Conservation (phyloP, 2,797 vertebrate genomes). For the Oreortyx pictus region DNA sequence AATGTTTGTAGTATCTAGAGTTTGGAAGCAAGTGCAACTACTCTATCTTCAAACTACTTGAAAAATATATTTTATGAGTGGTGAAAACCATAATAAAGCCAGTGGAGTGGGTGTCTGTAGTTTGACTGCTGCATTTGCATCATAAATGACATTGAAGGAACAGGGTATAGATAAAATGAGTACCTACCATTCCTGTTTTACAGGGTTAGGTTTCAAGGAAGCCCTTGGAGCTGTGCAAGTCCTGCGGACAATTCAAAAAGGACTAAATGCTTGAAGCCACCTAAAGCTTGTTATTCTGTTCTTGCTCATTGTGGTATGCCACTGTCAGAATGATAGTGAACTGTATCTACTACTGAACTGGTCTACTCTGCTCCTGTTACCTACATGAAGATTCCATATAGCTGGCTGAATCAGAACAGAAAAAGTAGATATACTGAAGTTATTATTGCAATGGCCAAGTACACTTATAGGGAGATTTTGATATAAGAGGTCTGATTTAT, state of each 20-base stretch:
- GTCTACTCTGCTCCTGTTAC: neutral
- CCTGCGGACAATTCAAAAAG: neutral
- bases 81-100: neutral
- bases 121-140: neutral
- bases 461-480: neutral
- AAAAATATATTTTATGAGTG: neutral
- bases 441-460: neutral
- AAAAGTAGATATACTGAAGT: neutral
- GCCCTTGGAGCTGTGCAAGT: neutral
- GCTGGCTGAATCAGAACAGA: neutral
- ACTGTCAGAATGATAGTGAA: neutral
- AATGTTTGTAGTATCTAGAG: neutral
- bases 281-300: neutral
- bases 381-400: neutral
- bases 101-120: neutral
- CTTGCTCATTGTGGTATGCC: neutral
- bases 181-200: neutral
- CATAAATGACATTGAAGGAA: neutral
- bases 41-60: neutral
- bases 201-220: neutral
- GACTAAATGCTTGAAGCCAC: neutral
- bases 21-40: neutral
- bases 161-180: neutral
- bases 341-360: accelerated
- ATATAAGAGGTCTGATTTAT: neutral